Evolutionary conservation across 2,797 vertebrate species (phyloP).

Genomic region (Melopsittacus undulatus): DNA sequence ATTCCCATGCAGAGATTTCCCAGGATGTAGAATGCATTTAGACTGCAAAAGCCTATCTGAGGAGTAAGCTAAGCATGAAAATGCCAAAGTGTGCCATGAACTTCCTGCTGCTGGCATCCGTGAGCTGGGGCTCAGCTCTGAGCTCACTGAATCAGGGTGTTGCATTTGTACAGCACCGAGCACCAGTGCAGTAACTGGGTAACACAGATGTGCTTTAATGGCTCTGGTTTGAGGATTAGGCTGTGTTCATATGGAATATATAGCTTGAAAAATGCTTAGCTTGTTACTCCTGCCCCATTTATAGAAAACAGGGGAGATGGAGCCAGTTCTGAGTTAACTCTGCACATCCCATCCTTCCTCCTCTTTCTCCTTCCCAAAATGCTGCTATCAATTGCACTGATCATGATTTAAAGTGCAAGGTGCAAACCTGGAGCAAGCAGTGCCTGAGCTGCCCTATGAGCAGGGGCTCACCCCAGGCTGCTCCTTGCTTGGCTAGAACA

Average conservation of each 20-base stretch:
- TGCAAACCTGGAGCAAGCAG: not conserved
- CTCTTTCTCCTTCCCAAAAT: not conserved
- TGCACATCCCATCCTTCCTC: not conserved
- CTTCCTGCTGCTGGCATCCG: not conserved
- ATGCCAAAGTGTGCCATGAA: not conserved
- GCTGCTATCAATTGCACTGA: too few species aligned
- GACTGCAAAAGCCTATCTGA: not conserved
- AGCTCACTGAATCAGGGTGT: accelerated
- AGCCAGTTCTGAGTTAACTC: not conserved
- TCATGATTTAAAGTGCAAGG: accelerated
- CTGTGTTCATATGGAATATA: not conserved
- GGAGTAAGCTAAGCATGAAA: not conserved
- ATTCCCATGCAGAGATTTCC: not conserved
- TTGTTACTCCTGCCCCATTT: not conserved
- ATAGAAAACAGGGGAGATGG: not conserved
- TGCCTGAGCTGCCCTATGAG: not conserved
- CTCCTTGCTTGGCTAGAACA: not conserved
- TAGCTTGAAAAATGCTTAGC: not conserved
- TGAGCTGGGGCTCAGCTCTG: not conserved
- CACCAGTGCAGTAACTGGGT: not conserved
- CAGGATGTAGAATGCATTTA: not conserved
- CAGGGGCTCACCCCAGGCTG: not conserved
- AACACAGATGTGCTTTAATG: not conserved
- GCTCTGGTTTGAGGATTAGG: not conserved
- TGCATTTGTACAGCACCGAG: not conserved